phyloP scores from a whole-genome alignment of 2,797 vertebrate species.

The Melanotaenia trifasciata region DNA sequence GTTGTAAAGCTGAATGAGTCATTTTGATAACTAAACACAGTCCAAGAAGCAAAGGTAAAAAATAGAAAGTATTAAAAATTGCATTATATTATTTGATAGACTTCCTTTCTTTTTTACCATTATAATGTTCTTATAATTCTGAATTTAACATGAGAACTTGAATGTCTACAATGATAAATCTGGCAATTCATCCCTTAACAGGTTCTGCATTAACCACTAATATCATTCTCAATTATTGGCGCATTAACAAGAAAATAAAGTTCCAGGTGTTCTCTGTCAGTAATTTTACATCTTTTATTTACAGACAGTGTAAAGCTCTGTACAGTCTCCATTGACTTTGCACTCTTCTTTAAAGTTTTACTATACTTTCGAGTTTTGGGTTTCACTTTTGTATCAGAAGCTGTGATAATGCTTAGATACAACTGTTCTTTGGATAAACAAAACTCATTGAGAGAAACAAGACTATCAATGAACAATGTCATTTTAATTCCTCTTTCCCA shows the following conservation, averaged over 20 bases:
- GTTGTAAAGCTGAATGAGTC: no score
- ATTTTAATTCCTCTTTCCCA: slow-evolving; percentile 38
- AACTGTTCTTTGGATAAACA: not conserved
- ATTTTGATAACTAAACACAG: no score
- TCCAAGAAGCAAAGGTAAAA: not conserved
- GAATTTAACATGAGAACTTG: not conserved
- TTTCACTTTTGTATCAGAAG: not conserved
- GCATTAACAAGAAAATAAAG: no score
- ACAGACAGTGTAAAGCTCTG: not conserved
- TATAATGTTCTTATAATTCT: no score
- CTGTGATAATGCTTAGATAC: not conserved
- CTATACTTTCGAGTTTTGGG: not conserved
- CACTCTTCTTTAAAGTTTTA: not conserved
- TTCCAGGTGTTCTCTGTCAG: no score
- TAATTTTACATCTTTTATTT: no score
- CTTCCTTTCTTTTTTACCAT: no score
- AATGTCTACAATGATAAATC: not conserved
- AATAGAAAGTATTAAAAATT: not conserved
- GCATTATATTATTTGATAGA: not conserved
- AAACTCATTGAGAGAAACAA: not conserved
- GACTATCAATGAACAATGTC: slow-evolving; percentile 8
- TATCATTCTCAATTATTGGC: no score
- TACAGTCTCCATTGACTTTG: not conserved
- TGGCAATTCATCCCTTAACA: not conserved
- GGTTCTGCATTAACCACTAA: not conserved